A percentile compares a stretch with the other conserved stretches of the same genome.
These are phyloP conservation scores for Conomelus anceps DNA, from an alignment of 2,888 invertebrate species.

Conservation along the genomic window DNA sequence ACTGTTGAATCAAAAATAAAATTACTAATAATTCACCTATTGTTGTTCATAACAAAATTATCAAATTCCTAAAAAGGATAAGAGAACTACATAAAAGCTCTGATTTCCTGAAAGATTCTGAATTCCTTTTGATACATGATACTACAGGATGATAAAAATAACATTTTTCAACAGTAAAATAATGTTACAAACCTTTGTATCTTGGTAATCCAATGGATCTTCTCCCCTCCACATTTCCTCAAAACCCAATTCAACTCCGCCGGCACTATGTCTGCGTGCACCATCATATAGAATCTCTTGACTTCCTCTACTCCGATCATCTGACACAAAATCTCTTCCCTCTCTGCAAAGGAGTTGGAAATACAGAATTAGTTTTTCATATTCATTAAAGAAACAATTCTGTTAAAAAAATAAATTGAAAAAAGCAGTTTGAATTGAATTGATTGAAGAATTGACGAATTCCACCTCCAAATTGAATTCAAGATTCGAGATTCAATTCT, in stretches of 20 bases:
- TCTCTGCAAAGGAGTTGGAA: neutral
- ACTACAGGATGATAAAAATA: constrained; percentile 19
- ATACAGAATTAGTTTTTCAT: no score
- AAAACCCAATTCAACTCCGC: constrained; percentile 32
- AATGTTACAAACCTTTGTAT: neutral
- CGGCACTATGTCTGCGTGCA: constrained; percentile 47
- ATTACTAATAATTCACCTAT: no score
- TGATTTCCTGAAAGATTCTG: no score
- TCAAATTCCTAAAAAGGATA: no score
- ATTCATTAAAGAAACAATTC: neutral
- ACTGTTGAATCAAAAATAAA: no score
- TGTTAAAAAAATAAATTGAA: neutral
- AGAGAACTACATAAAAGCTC: no score
- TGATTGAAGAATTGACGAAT: no score
- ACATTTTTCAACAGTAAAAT: neutral
- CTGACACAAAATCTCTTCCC: constrained; percentile 18
- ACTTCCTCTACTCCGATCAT: constrained; percentile 29
- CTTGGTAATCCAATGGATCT: neutral
- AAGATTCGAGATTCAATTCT: no score
- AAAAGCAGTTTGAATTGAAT: no score
- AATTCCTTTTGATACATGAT: neutral
- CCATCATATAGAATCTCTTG: constrained; percentile 33
- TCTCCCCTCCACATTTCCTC: constrained; percentile 36
- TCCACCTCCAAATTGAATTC: no score
- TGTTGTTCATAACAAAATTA: no score